phyloP scores from a whole-genome alignment of 2,888 invertebrate genomes.

The Scaptomyza tumidula region DNA sequence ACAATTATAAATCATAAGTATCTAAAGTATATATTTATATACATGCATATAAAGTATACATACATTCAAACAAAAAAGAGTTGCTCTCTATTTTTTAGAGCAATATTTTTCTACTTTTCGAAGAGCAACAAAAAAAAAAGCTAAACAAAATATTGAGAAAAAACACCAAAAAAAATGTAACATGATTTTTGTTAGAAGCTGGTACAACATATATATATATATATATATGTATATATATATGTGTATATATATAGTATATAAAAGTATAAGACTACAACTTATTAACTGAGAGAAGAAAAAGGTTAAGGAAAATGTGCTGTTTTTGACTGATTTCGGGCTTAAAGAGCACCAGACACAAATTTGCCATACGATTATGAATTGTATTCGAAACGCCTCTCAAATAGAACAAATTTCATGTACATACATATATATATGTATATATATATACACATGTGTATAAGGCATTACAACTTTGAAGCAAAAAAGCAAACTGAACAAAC shows the following conservation, averaged over 20 bases:
- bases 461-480: slow-evolving; percentile 28
- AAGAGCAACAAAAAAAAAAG: slow-evolving; percentile 47
- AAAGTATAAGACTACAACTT: slow-evolving; percentile 4
- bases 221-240: background rate
- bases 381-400: slow-evolving; percentile 23
- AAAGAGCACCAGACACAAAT: slow-evolving; percentile 5
- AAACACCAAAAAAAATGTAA: slow-evolving; percentile 13
- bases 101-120: slow-evolving; percentile 75
- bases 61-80: slow-evolving; percentile 26
- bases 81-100: slow-evolving; percentile 75
- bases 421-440: slow-evolving; percentile 13
- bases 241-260: background rate
- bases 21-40: slow-evolving; percentile 33
- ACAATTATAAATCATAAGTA: slow-evolving; percentile 40
- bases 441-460: slow-evolving; percentile 16
- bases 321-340: slow-evolving; percentile 53
- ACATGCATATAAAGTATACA: slow-evolving; percentile 22
- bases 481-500: slow-evolving; percentile 45
- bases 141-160: slow-evolving; percentile 15
- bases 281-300: background rate
- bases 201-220: slow-evolving; percentile 19
- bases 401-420: slow-evolving; percentile 30
- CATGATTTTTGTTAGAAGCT: slow-evolving; percentile 34
- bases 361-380: slow-evolving; percentile 10
- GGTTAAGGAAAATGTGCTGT: no score